These are phyloP conservation scores for Agrypnus murinus DNA, from an alignment of 2,888 invertebrate genomes.

Conservation along the genomic window DNA sequence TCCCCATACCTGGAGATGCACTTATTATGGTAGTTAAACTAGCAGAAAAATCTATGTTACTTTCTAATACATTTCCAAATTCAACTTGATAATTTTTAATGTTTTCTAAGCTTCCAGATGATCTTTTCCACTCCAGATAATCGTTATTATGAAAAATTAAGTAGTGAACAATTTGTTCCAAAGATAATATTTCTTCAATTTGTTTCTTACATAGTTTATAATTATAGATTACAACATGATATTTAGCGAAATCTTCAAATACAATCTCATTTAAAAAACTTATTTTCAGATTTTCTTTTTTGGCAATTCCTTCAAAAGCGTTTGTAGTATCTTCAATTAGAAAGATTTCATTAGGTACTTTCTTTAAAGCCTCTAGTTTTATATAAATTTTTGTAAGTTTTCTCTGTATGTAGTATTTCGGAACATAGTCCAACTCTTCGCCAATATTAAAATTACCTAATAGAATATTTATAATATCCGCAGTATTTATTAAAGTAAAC, in stretches of 20 bases:
- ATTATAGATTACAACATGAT: too few relatives aligned
- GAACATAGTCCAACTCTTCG: neutral
- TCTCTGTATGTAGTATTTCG: slow-evolving; percentile 2
- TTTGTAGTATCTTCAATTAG: slow-evolving; percentile 1
- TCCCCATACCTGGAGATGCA: slow-evolving; percentile 35
- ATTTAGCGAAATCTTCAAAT: too few relatives aligned
- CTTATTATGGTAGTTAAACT: neutral
- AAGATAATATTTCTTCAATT: neutral
- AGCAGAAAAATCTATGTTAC: neutral
- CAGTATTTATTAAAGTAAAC: neutral
- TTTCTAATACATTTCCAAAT: neutral
- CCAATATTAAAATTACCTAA: neutral
- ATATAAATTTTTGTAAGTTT: neutral
- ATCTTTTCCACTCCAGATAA: slow-evolving; percentile 19
- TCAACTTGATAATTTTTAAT: neutral
- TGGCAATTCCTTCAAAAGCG: too few relatives aligned
- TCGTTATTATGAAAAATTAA: neutral
- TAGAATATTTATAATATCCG: neutral
- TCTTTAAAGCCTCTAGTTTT: neutral
- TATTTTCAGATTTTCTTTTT: too few relatives aligned
- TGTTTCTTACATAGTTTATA: too few relatives aligned
- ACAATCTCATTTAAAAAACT: too few relatives aligned
- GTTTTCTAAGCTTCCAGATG: slow-evolving; percentile 12
- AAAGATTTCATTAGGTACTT: slow-evolving; percentile 9
- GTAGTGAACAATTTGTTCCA: neutral